Percentiles rank a stretch among this genome's conserved stretches.
phyloP scores from a whole-genome alignment of 2,888 invertebrate species.

The Conistra vaccinii region DNA sequence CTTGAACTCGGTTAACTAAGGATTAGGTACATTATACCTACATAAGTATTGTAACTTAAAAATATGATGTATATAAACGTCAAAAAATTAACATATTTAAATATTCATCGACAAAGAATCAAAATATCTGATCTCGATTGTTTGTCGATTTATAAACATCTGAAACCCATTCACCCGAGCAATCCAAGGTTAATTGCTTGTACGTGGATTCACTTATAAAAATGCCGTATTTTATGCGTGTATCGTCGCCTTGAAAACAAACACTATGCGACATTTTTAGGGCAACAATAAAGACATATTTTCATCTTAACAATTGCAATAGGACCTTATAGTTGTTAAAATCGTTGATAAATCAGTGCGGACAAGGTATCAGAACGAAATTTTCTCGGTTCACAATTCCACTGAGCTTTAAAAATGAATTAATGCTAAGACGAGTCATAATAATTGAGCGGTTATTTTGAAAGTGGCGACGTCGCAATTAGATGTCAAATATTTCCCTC shows the following conservation, averaged over 20 bases:
- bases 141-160: constrained; percentile 59
- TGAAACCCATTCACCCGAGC: constrained; percentile 65
- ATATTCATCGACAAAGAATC: constrained; percentile 38
- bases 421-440: constrained; percentile 8
- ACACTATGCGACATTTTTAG: constrained; percentile 37
- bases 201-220: constrained; percentile 69
- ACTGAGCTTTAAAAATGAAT: constrained; percentile 15
- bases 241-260: constrained; percentile 25
- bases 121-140: constrained; percentile 34
- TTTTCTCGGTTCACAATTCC: constrained; percentile 30
- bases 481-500: too few relatives aligned
- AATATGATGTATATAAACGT: not conserved
- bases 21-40: too few relatives aligned
- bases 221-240: constrained; percentile 30
- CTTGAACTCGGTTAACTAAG: not conserved
- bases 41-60: not conserved
- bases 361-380: constrained; percentile 29
- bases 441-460: too few relatives aligned
- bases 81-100: constrained; percentile 1
- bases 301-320: constrained; percentile 38
- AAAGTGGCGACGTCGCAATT: too few relatives aligned
- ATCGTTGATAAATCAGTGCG: constrained; percentile 30
- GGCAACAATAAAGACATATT: constrained; percentile 13
- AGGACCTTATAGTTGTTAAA: constrained; percentile 50
- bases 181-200: constrained; percentile 75